Base-by-base conservation (phyloP, 2,888 invertebrate genomes). In the Willowsia nigromaculata region DNA sequence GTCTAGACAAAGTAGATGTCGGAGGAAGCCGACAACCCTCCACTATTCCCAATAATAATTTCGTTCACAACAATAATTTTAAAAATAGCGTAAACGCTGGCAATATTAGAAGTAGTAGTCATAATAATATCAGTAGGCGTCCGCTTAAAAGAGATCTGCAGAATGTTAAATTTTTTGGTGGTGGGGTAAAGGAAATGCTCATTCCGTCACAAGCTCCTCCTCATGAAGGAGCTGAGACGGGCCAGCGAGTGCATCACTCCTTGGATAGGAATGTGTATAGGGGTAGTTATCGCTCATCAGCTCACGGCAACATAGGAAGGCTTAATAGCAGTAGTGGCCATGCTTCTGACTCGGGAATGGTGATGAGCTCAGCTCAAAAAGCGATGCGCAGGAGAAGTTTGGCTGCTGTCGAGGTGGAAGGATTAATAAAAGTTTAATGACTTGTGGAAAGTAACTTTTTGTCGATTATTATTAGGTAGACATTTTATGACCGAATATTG, bases 401-500 rank as follows among this genome's bases (percentile, higher is more conserved):
- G 7, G 89, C 89, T 27, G 71, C 89, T 9, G 89, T 89, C 7
- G 89, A 89, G 30, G 85, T 89, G 0, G 89, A 89, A 85, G 89
- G 89, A 0, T 80, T 89, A 65, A 89, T 89, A 11, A 89, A 89
- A 80, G 89, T 89, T 53, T 89, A 81, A 76, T 56, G 11, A 50
- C 3, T 43, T 43, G n/a, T n/a, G n/a, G n/a, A n/a, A 43, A 43
- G 43, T 43, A 1, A 6, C 1, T 43, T 43, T 3, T 18, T 18
- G n/a, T 18, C 18, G 53, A 59, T 27, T 59, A 27, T 27, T 25
- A 25, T 27, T n/a, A 27, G 7, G 25, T 5, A 27, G 59, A 59
- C 13, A 18, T 53, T 59, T 3, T 13, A 56, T n/a, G n/a, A n/a
- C n/a, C n/a, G 59, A 27, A 1, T 4, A 22, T 18, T 53, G 11